Evolutionary conservation across 2,888 invertebrate species (phyloP).

Genomic region (Alsophila aescularia): DNA sequence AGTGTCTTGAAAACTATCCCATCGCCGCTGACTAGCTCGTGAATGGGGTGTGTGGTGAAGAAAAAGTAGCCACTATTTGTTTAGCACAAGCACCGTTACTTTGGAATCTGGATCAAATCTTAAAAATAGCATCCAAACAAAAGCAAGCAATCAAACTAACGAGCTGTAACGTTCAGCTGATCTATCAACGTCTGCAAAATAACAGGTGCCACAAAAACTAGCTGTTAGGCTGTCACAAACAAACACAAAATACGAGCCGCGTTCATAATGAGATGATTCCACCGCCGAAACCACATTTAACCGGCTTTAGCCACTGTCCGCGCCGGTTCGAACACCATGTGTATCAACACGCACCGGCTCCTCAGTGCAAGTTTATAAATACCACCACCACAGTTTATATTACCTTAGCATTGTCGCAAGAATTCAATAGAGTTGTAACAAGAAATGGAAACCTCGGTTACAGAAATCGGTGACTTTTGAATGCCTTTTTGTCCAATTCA

Average conservation of each 20-base stretch:
- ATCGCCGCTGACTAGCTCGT: too few relatives aligned
- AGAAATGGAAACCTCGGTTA: slow-evolving; percentile 10
- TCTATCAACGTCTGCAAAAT: slow-evolving; percentile 13
- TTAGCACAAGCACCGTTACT: slow-evolving; percentile 12
- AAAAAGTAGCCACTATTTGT: background rate
- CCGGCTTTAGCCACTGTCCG: slow-evolving; percentile 40
- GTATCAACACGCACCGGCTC: slow-evolving; percentile 43
- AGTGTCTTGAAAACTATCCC: too few relatives aligned
- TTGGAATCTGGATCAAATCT: slow-evolving; percentile 5
- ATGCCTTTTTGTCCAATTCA: background rate
- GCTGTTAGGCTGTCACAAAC: slow-evolving; percentile 3
- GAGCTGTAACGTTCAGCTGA: slow-evolving; percentile 8
- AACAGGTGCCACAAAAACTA: slow-evolving; percentile 15
- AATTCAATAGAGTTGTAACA: slow-evolving; percentile 36
- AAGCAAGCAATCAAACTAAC: slow-evolving; percentile 12
- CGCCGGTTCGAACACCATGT: slow-evolving; percentile 40
- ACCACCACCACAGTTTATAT: slow-evolving; percentile 29
- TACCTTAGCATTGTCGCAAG: slow-evolving; percentile 42
- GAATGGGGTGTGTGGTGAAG: too few relatives aligned
- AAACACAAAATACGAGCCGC: slow-evolving; percentile 11
- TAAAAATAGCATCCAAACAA: slow-evolving; percentile 12
- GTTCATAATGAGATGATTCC: slow-evolving; percentile 18
- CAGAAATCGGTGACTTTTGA: background rate
- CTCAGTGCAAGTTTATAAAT: slow-evolving; percentile 56
- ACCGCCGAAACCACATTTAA: slow-evolving; percentile 26